Conservation (phyloP, 2,888 invertebrate genomes). For the Alviniconcha strummeri region DNA sequence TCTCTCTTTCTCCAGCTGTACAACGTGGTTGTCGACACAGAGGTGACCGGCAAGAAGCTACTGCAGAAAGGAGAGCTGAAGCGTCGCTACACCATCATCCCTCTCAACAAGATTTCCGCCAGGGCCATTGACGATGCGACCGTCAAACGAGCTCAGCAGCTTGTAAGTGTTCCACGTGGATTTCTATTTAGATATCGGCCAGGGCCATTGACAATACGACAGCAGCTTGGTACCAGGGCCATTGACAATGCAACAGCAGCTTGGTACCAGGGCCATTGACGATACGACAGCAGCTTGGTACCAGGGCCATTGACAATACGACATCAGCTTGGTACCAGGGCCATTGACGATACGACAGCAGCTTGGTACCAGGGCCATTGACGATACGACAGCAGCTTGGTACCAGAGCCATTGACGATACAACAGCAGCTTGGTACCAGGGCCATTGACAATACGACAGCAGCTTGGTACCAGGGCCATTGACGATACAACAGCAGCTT, state of each 20-base stretch:
- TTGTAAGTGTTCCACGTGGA: constrained; percentile 55
- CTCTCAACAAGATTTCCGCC: constrained; percentile 89
- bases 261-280: constrained; percentile 57
- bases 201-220: constrained; percentile 76
- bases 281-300: constrained; percentile 79
- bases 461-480: constrained; percentile 83
- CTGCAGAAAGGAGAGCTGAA: constrained; percentile 88
- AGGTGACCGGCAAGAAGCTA: constrained; percentile 86
- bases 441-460: too few species aligned
- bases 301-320: constrained; percentile 78
- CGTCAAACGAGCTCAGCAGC: constrained; percentile 78
- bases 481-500: constrained; percentile 76
- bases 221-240: constrained; percentile 55
- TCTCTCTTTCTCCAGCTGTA: constrained; percentile 80
- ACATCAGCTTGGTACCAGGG: too few species aligned
- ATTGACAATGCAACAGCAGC: constrained; percentile 76
- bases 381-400: constrained; percentile 76
- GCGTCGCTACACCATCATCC: constrained; percentile 89
- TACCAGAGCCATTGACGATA: too few species aligned
- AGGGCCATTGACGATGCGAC: constrained; percentile 78
- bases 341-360: constrained; percentile 65
- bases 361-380: constrained; percentile 82
- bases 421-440: too few species aligned
- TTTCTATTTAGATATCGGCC: too few species aligned
- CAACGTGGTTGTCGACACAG: constrained; percentile 92